A percentile compares a stretch with the other conserved stretches of the same genome.
phyloP scores from a whole-genome alignment of 1,140 invertebrate species.

The Anastatus disparis region DNA sequence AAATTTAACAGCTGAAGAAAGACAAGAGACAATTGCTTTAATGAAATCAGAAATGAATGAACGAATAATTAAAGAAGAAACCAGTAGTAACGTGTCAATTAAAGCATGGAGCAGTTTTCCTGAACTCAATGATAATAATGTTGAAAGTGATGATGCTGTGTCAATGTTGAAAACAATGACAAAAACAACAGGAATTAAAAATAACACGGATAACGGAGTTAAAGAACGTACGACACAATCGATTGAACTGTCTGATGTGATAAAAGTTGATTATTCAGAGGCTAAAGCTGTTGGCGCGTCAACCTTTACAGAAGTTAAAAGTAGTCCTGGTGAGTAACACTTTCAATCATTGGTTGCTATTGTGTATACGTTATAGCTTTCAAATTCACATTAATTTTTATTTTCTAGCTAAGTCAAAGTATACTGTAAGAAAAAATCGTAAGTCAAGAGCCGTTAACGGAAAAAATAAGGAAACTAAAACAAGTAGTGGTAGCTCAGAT shows the following conservation, averaged over 20 bases:
- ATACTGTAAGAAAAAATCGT: slow-evolving; percentile 14
- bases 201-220: neutral
- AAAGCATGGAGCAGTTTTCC: slow-evolving; percentile 57
- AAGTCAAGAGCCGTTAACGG: slow-evolving; percentile 27
- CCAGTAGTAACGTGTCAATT: slow-evolving; percentile 36
- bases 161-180: slow-evolving; percentile 5
- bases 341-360: neutral
- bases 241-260: slow-evolving; percentile 54
- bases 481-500: slow-evolving; percentile 44
- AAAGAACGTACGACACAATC: slow-evolving; percentile 20
- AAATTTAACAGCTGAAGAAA: neutral
- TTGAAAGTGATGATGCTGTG: neutral
- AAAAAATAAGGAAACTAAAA: slow-evolving; percentile 20
- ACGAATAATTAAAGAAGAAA: slow-evolving; percentile 17
- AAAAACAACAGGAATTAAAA: neutral
- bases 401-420: slow-evolving; percentile 26
- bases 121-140: slow-evolving; percentile 42
- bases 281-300: slow-evolving; percentile 32
- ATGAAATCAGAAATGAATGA: neutral
- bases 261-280: slow-evolving; percentile 55
- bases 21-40: neutral
- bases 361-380: no score
- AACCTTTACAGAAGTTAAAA: slow-evolving; percentile 9
- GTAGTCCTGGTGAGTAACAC: slow-evolving; percentile 23
- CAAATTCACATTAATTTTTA: no score